Evolutionary conservation across 2,888 invertebrate species (phyloP).

Genomic region (Caenorhabditis macrosperma): DNA sequence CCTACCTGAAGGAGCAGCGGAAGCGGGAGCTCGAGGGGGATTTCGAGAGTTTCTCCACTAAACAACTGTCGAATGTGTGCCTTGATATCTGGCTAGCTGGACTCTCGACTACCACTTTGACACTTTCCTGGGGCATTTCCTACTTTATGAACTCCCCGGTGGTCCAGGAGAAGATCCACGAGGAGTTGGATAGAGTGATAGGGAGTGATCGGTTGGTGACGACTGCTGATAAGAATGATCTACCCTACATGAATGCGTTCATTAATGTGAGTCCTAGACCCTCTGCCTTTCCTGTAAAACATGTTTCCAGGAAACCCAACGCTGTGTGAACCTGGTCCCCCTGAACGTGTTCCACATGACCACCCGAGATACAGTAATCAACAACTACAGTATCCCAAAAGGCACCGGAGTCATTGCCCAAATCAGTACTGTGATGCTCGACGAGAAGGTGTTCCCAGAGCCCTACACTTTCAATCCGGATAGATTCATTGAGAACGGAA

Average conservation of each 20-base stretch:
- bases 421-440: conserved; percentile 44
- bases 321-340: conserved; percentile 47
- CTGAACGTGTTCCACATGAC: conserved; percentile 40
- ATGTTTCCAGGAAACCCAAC: conserved; percentile 44
- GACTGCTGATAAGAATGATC: conserved; percentile 53
- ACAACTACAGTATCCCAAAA: conserved; percentile 25
- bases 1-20: conserved; percentile 57
- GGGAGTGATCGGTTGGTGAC: conserved; percentile 62
- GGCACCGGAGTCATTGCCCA: conserved; percentile 53
- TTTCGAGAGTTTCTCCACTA: conserved; percentile 21
- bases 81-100: conserved; percentile 29
- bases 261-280: conserved; percentile 50
- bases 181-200: conserved; percentile 59
- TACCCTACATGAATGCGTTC: conserved; percentile 59
- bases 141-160: conserved; percentile 41
- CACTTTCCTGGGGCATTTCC: conserved; percentile 23
- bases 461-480: conserved; percentile 55
- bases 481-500: conserved; percentile 46
- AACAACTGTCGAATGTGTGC: conserved; percentile 43
- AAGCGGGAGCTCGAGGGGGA: conserved; percentile 47
- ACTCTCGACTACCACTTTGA: conserved; percentile 11
- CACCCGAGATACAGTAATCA: conserved; percentile 44
- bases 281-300: not conserved
- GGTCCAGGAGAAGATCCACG: conserved; percentile 60
- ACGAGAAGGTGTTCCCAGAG: conserved; percentile 57